A percentile compares a stretch with the other conserved stretches of the same genome.
These are phyloP conservation scores for Aproaerema taeniolella DNA, from an alignment of 2,888 invertebrate species.

Conservation along the genomic window DNA sequence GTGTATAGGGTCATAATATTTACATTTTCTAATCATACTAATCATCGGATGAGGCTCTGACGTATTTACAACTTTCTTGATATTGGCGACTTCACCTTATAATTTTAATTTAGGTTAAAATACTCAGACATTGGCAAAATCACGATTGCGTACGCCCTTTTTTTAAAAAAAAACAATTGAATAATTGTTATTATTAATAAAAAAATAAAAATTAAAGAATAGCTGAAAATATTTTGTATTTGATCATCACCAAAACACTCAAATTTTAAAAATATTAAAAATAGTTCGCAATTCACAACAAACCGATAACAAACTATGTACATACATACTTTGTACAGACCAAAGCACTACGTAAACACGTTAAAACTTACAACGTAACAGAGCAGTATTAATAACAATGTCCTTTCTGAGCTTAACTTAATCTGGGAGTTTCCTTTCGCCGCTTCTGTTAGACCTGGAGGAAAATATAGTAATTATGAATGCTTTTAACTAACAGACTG, in stretches of 20 bases:
- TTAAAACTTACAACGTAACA: conserved; percentile 41
- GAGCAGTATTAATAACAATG: conserved; percentile 36
- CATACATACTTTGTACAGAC: conserved; percentile 33
- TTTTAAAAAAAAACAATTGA: neutral
- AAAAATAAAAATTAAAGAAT: neutral
- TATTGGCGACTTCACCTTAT: too few species aligned
- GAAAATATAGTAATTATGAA: conserved; percentile 5
- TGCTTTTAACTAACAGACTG: too few species aligned
- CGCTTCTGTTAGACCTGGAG: conserved; percentile 62
- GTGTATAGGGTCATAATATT: too few species aligned
- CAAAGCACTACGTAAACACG: conserved; percentile 50
- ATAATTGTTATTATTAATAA: neutral
- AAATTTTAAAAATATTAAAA: neutral
- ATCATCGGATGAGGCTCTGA: too few species aligned
- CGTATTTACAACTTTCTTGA: too few species aligned
- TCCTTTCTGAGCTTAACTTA: conserved; percentile 33
- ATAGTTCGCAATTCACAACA: conserved; percentile 23
- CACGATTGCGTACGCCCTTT: neutral
- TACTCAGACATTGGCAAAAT: too few species aligned
- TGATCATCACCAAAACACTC: neutral
- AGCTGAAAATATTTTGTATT: too few species aligned
- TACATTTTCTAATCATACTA: too few species aligned
- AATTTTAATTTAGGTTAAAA: too few species aligned
- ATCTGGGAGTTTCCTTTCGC: conserved; percentile 49
- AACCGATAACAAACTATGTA: conserved; percentile 28